Evolutionary conservation across 2,797 vertebrate genomes (phyloP), one percentile per base, ranked within the genome.

Genomic region (Molossus alvarezi): DNA sequence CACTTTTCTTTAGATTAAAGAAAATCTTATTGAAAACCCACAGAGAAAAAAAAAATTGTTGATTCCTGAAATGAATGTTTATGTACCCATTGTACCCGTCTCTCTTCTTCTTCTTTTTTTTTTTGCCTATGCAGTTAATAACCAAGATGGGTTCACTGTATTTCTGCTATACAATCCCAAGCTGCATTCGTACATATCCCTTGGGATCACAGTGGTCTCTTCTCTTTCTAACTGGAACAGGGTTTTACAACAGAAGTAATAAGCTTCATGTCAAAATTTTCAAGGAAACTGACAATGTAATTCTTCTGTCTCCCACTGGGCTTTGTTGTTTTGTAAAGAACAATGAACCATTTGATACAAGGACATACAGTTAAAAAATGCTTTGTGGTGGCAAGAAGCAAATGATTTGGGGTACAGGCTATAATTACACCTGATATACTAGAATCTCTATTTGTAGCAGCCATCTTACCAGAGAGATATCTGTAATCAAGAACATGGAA

Each of bases 201-300:
- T 83, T 0, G 72, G 95, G 97, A 98, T 37, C 0, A 0, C 0
- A 1, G 76, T 0, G n/a, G 94, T 94, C 90, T 96, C 97, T 45
- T 89, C 96, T 96, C 85, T 89, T 96, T 98, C 95, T 93, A 95
- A 91, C 97, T 88, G 76, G 72, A 96, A 91, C 97, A 95, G 94
- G 90, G 20, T 85, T 96, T 97, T 91, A 97, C 96, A 97, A 95
- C 93, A 96, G 82, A 95, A 97, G 96, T 90, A 98, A 95, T 96
- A 94, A 98, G 92, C 73, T 94, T 92, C 93, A 89, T 92, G 97
- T 94, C 98, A 98, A 90, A 0, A 11, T 81, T 95, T 75, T 18
- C 96, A 77, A 96, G 79, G 96, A 94, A 97, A 62, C 91, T 97
- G 98, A 96, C 98, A 95, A 85, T 69, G 97, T 95, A 80, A 97